Percentiles rank a stretch among this genome's conserved stretches.
phyloP scores from a whole-genome alignment of 2,113 vertebrate genomes.

The Clarias batrachus region DNA sequence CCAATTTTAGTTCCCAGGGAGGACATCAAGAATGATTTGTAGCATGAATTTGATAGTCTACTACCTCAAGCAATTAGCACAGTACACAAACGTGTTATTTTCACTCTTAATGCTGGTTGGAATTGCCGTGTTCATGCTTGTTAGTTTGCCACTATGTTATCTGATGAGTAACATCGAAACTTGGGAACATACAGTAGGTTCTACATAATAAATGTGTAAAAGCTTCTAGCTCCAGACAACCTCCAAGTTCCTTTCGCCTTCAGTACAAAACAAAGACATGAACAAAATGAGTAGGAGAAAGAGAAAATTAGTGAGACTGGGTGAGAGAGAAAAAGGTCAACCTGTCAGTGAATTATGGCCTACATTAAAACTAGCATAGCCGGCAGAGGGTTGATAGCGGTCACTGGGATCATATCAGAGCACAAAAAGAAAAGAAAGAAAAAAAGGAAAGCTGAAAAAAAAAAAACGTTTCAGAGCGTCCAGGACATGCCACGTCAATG shows the following conservation, averaged over 20 bases:
- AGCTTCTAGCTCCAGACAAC: background rate
- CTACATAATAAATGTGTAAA: background rate
- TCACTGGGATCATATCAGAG: slow-evolving; percentile 5
- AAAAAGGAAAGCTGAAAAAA: background rate
- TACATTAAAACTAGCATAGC: slow-evolving; percentile 30
- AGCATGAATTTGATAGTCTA: slow-evolving; percentile 3
- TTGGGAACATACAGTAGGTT: background rate
- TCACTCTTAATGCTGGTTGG: background rate
- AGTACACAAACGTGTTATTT: slow-evolving; percentile 4
- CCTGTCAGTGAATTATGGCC: slow-evolving; percentile 22
- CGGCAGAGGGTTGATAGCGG: background rate
- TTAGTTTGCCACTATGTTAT: background rate
- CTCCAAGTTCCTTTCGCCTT: background rate
- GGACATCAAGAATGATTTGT: slow-evolving; percentile 5
- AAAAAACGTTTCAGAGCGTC: background rate
- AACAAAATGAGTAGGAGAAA: background rate
- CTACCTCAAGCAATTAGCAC: background rate
- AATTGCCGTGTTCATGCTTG: background rate
- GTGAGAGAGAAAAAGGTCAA: slow-evolving; percentile 26
- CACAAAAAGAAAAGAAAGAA: too few relatives aligned
- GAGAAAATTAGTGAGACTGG: background rate
- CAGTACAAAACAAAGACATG: background rate
- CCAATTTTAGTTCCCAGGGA: background rate
- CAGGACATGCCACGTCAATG: background rate
- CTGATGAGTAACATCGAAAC: background rate